Conservation (phyloP, 1,140 invertebrate species). For the Cydia amplana region DNA sequence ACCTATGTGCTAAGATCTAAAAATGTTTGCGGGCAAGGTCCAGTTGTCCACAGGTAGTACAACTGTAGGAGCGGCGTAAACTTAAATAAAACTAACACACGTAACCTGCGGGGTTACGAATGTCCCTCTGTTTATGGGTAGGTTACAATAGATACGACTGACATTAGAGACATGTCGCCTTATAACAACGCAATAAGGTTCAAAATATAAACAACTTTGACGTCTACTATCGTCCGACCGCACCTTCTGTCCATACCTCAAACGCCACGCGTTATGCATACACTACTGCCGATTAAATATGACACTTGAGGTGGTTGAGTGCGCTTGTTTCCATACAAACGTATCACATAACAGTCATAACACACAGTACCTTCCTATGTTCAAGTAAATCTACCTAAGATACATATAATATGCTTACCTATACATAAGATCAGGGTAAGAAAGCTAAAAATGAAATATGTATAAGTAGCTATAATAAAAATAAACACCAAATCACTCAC, state of each 20-base stretch:
- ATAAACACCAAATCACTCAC: too few relatives aligned
- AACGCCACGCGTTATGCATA: slow-evolving; percentile 3
- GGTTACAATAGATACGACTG: not conserved
- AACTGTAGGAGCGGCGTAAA: not conserved
- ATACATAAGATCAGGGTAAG: not conserved
- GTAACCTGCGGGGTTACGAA: not conserved
- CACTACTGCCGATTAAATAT: slow-evolving; percentile 7
- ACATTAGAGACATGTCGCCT: not conserved
- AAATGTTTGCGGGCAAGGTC: not conserved
- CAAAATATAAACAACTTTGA: not conserved
- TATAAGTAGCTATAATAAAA: too few relatives aligned
- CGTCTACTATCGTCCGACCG: not conserved
- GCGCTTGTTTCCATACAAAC: slow-evolving; percentile 1
- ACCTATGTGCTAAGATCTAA: not conserved
- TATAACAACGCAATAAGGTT: not conserved
- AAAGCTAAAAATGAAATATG: too few relatives aligned
- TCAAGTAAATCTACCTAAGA: too few relatives aligned
- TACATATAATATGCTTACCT: not conserved
- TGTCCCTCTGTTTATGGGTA: not conserved
- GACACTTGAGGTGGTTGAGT: slow-evolving; percentile 14
- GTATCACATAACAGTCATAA: not conserved
- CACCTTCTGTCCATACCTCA: slow-evolving; percentile 2
- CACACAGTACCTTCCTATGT: too few relatives aligned
- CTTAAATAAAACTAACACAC: slow-evolving; percentile 4
- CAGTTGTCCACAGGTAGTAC: not conserved